These are phyloP conservation scores for Tyria jacobaeae DNA, from an alignment of 2,888 invertebrate species.

Conservation along the genomic window DNA sequence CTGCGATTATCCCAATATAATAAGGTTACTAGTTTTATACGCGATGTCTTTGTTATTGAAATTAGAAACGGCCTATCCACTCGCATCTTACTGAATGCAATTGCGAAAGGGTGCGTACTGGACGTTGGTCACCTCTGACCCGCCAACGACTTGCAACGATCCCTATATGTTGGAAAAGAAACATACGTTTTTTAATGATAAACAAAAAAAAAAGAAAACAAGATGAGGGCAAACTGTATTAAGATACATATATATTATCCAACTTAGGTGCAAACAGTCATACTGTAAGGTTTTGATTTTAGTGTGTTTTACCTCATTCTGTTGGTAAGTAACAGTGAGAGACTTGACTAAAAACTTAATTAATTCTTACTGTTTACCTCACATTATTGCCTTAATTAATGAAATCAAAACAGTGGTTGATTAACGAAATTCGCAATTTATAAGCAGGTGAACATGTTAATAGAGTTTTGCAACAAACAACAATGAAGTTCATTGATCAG, in stretches of 20 bases:
- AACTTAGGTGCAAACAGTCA: not conserved
- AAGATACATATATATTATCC: too few species aligned
- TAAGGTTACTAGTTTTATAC: conserved; percentile 10
- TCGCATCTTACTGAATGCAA: conserved; percentile 50
- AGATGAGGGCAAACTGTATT: too few species aligned
- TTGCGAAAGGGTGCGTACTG: conserved; percentile 73
- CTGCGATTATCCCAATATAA: conserved; percentile 19
- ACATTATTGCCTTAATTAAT: conserved; percentile 27
- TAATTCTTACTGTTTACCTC: too few species aligned
- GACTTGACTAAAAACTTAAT: too few species aligned
- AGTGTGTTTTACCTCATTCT: too few species aligned
- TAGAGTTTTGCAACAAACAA: conserved; percentile 74
- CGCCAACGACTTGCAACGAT: conserved; percentile 60
- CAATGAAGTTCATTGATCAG: conserved; percentile 77
- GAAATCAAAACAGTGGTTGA: conserved; percentile 34
- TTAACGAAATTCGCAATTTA: conserved; percentile 52
- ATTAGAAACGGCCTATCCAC: conserved; percentile 43
- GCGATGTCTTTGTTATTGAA: conserved; percentile 44
- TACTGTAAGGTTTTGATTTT: not conserved
- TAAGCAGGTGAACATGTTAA: conserved; percentile 57
- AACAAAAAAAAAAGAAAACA: too few species aligned
- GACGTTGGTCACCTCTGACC: conserved; percentile 84
- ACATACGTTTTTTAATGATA: too few species aligned
- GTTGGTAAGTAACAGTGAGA: too few species aligned
- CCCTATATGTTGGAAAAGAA: conserved; percentile 15